Evolutionary conservation across 2,888 invertebrate species (phyloP), one percentile per base, ranked within the genome.

Genomic region (Ophioninae sp.): DNA sequence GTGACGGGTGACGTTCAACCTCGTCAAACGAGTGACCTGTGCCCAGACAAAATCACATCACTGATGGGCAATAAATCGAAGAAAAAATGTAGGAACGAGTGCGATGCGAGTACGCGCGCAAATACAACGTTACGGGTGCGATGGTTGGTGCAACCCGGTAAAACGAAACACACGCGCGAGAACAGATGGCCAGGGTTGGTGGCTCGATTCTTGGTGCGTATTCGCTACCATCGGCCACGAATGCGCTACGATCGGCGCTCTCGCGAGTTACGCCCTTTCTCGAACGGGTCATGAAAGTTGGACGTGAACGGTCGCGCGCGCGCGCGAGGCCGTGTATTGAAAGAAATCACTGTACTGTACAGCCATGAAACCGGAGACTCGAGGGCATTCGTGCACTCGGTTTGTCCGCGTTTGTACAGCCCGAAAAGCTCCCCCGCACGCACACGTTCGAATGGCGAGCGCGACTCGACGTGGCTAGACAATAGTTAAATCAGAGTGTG

Each of bases 401-500:
- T 2, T 59, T 59, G 7, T 22, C 20, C 20, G 20, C 22, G 20
- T 22, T 22, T 68, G 58, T 61, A 61, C 67, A 23, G 22, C 41
- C 58, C 59, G 10, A 63, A 72, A 59, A 59, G 20, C 65, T 58
- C 37, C 41, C 30, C 22, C 30, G 51, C 44, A 61, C 20, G 72
- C 77, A 73, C 58, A 69, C 74, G 72, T 81, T 71, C 83, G 86
- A 85, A 87, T 86, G 6, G 71, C 20, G 37, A 83, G 76, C 75
- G 51, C 51, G 79, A 68, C 76, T 75, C 68, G 79, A 63, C 68
- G 76, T 79, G 64, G 85, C 90, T 90, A 90, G 91, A 92, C 92
- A 92, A 92, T 92, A 90, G 90, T 90, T 90, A 91, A 92, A 92
- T 92, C 92, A 91, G 91, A 89, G 73, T 61, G 88, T 88, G 90